Evolutionary conservation across 2,113 vertebrate genomes (phyloP), one percentile per base, ranked within the genome.

Genomic region (Toxotes chatareus): DNA sequence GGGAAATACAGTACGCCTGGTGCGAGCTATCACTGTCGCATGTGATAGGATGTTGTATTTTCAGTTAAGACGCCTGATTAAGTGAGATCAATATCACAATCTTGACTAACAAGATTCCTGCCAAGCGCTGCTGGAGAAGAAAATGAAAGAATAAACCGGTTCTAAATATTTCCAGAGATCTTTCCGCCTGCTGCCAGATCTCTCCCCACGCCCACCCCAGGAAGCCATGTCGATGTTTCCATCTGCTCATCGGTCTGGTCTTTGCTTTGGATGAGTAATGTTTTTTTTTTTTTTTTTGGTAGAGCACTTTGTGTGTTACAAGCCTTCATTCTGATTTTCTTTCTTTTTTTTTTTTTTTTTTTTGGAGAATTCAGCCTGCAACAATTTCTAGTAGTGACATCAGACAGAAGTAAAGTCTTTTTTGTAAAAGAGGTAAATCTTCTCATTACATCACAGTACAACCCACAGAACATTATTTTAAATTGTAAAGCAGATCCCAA

Each of bases 81-180:
- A 61, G 21, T 64, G 49, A 84, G 64, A 78, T 79, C 67, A 67
- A 72, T 80, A 79, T 67, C 79, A 77, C 42, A 71, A 66, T 55
- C 44, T 82, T 44, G 40, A 73, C 70, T 57, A 46, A n/a, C n/a
- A 27, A 5, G 60, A 51, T 38, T 78, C 70, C 78, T 46, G 55
- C 34, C 42, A 65, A 65, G 49, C 1, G 5, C 42, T 40, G 65
- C 55, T 49, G 64, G 53, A 76, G 60, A 57, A 32, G 12, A 78
- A 75, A 68, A 57, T 67, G n/a, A 80, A 42, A 73, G 55, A 82
- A 84, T 63, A 6, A 76, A 64, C 34, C 9, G 40, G 16, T 49
- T 46, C 38, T 8, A 57, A 63, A 69, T 73, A 56, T 69, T 47
- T 85, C 19, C 56, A 55, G 27, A n/a, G 68, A 77, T 47, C 65